These are phyloP conservation scores for Hedychridium roseum DNA, from an alignment of 2,888 invertebrate genomes.

Conservation along the genomic window DNA sequence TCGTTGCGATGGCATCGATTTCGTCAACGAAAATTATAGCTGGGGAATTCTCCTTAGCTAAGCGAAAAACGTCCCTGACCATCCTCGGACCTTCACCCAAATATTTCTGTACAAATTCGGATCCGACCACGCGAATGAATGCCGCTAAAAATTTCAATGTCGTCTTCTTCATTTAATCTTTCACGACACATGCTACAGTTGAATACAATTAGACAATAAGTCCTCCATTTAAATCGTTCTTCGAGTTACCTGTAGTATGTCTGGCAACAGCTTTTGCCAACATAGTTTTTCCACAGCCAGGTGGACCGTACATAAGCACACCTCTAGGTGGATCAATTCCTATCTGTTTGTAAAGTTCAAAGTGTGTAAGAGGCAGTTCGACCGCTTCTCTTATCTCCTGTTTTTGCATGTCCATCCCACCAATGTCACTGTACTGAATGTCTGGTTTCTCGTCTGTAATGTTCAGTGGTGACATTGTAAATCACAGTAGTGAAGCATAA, in stretches of 20 bases:
- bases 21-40: slow-evolving; percentile 99
- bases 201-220: too few species aligned
- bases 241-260: slow-evolving; percentile 85
- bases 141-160: slow-evolving; percentile 84
- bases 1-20: slow-evolving; percentile 99
- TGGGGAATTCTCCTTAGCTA: slow-evolving; percentile 99
- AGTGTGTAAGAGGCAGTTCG: slow-evolving; percentile 96
- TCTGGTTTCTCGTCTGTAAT: slow-evolving; percentile 95
- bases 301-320: slow-evolving; percentile 99
- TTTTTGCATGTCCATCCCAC: slow-evolving; percentile 99
- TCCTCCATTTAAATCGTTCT: neutral
- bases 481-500: too few species aligned
- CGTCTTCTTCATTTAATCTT: too few species aligned
- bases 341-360: slow-evolving; percentile 97
- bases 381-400: slow-evolving; percentile 99
- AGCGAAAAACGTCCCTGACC: slow-evolving; percentile 98
- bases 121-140: slow-evolving; percentile 98
- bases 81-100: slow-evolving; percentile 98
- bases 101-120: slow-evolving; percentile 99
- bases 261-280: slow-evolving; percentile 98
- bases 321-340: slow-evolving; percentile 99
- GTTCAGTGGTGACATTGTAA: too few species aligned
- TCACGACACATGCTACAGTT: too few species aligned
- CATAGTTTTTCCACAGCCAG: slow-evolving; percentile 99
- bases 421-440: slow-evolving; percentile 96